A percentile compares a stretch with the other conserved stretches of the same genome.
Conservation (phyloP, 2,113 vertebrate genomes). For the Perognathus longimembris region DNA sequence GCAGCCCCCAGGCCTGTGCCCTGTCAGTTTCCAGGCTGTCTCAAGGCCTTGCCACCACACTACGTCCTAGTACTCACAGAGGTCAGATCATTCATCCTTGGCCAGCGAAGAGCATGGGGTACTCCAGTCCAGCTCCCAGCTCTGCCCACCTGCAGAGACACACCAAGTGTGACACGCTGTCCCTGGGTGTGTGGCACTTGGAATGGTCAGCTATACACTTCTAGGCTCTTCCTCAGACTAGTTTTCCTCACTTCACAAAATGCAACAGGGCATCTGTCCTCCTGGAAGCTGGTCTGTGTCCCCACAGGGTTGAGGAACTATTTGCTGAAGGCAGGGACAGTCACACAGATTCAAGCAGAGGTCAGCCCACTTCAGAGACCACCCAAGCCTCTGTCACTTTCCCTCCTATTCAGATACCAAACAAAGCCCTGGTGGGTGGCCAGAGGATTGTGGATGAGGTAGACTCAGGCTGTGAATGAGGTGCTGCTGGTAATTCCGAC, state of each 20-base stretch:
- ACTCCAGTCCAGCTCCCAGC: not conserved
- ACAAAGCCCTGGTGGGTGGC: slow-evolving; percentile 59
- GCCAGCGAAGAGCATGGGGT: not conserved
- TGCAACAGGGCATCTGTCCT: not conserved
- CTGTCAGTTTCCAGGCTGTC: not conserved
- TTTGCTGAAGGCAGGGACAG: slow-evolving; percentile 19
- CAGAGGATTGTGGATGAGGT: not conserved
- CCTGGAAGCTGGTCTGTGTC: not conserved
- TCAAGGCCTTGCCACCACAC: accelerated
- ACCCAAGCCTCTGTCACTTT: slow-evolving; percentile 15
- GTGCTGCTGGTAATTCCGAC: not conserved
- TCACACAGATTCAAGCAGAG: not conserved
- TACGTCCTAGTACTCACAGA: not conserved
- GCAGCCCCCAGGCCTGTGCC: accelerated
- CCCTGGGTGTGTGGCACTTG: not conserved
- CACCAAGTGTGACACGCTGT: not conserved
- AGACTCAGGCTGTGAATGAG: not conserved
- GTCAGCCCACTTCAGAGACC: slow-evolving; percentile 34
- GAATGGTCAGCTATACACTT: not conserved
- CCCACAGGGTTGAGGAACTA: not conserved
- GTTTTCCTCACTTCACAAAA: slow-evolving; percentile 51
- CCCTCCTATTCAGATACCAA: slow-evolving; percentile 7
- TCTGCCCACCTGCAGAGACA: not conserved
- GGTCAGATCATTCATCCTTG: not conserved
- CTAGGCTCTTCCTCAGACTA: not conserved